Conservation (phyloP, 1,140 invertebrate species). For the Cydia pomonella region DNA sequence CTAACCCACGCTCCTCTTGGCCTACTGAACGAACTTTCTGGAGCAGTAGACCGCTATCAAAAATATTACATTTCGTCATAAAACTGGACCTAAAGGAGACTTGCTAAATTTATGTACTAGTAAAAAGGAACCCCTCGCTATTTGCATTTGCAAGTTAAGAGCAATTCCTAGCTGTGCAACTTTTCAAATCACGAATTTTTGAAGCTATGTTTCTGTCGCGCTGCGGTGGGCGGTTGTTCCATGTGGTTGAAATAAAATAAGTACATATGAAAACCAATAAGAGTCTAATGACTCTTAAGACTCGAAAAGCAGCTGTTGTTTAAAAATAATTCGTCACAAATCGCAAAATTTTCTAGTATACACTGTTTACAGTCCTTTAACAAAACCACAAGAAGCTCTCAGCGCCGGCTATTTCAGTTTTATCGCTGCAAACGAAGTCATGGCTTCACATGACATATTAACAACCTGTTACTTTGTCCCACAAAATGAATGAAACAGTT, state of each 20-base stretch:
- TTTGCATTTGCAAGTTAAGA: too few relatives aligned
- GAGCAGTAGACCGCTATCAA: not conserved
- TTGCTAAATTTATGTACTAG: not conserved
- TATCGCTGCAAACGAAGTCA: slow-evolving; percentile 21
- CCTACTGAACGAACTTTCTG: slow-evolving; percentile 18
- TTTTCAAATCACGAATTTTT: too few relatives aligned
- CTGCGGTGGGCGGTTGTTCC: too few relatives aligned
- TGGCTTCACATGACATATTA: slow-evolving; percentile 23
- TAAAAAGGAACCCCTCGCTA: not conserved
- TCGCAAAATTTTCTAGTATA: not conserved
- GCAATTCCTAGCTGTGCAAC: too few relatives aligned
- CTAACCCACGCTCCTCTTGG: slow-evolving; percentile 21
- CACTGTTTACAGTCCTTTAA: slow-evolving; percentile 8
- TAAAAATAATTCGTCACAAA: slow-evolving; percentile 7
- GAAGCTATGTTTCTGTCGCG: too few relatives aligned
- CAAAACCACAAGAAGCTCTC: slow-evolving; percentile 25
- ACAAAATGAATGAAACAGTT: slow-evolving; percentile 21
- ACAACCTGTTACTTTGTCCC: slow-evolving; percentile 4
- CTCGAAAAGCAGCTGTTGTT: not conserved
- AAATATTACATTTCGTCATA: not conserved
- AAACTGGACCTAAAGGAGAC: not conserved
- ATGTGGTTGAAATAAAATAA: too few relatives aligned
- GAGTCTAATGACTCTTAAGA: not conserved
- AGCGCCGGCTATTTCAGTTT: slow-evolving; percentile 20
- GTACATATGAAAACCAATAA: not conserved